Base-by-base conservation (phyloP, 1,140 invertebrate genomes). In the Phymastichus coffea region DNA sequence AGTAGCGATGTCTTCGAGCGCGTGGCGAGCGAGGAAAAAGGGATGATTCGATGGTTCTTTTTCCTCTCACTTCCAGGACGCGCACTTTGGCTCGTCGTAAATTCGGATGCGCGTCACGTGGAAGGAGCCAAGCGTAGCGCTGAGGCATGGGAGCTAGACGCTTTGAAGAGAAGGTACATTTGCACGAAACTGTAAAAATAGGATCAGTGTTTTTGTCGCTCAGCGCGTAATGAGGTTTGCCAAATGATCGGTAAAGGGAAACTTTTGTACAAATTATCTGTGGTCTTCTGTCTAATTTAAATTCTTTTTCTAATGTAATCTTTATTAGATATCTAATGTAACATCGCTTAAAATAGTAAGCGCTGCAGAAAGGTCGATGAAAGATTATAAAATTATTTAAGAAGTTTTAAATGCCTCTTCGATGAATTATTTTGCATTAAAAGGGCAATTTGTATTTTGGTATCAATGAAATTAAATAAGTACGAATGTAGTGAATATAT, bases 111-210 rank as follows among this genome's bases (percentile, higher is more conserved):
- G 19, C 38, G 55, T 65, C 54, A 61, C 51, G 63, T 9, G 19
- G 28, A 37, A 51, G 17, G 47, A 15, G 49, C 30, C 14, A 15
- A 15, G 47, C 6, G 6, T 8, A 15, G 40, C 17, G 52, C 1
- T 6, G 28, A 33, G 28, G 12, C n/a, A 9, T 1, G 33, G 25
- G 3, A 26, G n/a, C 14, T 17, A 14, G n/a, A n/a, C n/a, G 8
- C 28, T 28, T 19, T 28, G 53, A 30, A 22, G 26, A 44, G 37
- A 51, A 44, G 26, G 46, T 53, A 44, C 33, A 57, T 61, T 53
- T 41, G 28, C 55, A 46, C 52, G 41, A 53, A 62, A 63, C 56
- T 65, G 56, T 65, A 65, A 62, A 62, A 65, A 59, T 57, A 28
- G 41, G 46, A 65, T 65, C 57, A 58, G 46, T 58, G 43, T 61